Evolutionary conservation across 2,888 invertebrate genomes (phyloP), one percentile per base, ranked within the genome.

Genomic region (Ethmia dodecea): DNA sequence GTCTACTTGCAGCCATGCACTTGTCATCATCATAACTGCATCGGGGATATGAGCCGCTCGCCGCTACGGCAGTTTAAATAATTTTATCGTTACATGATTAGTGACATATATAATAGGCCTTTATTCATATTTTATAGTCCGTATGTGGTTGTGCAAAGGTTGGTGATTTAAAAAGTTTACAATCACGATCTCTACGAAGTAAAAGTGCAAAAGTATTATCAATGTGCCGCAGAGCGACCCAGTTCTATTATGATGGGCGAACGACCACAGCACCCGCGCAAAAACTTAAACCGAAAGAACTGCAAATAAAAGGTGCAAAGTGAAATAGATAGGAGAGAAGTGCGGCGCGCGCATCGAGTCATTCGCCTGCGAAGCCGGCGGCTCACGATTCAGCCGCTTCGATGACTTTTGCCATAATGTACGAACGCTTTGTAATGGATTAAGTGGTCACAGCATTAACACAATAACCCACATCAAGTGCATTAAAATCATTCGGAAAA

Each of bases 181-280:
- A 67, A 60, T 61, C 52, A 54, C 60, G 60, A 72, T 66, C 61
- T 72, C 66, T 72, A 47, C 50, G 43, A 67, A 80, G 81, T 81
- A 83, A 83, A 83, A 83, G 83, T 80, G 67, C 60, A 71, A 52
- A n/a, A 51, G 69, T 67, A 69, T 71, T 76, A 73, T 73, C 62
- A 64, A 60, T 61, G 71, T 65, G 67, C 58, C 61, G 60, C 59
- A 61, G 61, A 59, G 43, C 71, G 80, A 79, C 83, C 83, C 55
- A 78, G 69, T 66, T 84, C 63, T 64, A 64, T 74, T 40, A 29
- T 40, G n/a, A 29, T 32, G 65, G 65, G 66, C 42, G 49, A 59
- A 37, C 42, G 45, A 62, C 60, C 59, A 45, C 41, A 47, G 49
- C 47, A 52, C 33, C 43, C 44, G 37, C 42, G 62, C 67, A 81